Percentiles rank a stretch among this genome's conserved stretches.
Evolutionary conservation across 2,888 invertebrate species (phyloP).

Genomic region (Pecten maximus): DNA sequence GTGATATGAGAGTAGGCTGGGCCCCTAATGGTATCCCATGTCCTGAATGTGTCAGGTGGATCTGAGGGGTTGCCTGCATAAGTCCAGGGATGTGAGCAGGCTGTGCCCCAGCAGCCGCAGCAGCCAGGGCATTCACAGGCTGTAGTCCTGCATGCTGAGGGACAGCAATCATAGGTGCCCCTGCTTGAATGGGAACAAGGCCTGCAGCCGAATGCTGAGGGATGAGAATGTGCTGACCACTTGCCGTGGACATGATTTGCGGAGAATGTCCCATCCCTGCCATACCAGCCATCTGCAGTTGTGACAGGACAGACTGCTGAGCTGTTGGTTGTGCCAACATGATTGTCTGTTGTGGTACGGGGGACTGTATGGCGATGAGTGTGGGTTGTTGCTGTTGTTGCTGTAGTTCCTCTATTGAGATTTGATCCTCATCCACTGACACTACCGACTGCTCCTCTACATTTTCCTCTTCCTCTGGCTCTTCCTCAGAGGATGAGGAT

Average conservation of each 20-base stretch:
- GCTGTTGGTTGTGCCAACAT: slow-evolving; percentile 61
- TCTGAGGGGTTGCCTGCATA: slow-evolving; percentile 48
- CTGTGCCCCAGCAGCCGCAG: slow-evolving; percentile 62
- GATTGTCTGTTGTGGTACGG: slow-evolving; percentile 62
- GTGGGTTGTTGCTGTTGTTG: slow-evolving; percentile 48
- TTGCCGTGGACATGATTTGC: slow-evolving; percentile 50
- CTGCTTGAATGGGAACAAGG: slow-evolving; percentile 70
- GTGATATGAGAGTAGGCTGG: slow-evolving; percentile 35
- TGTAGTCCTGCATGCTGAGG: slow-evolving; percentile 61
- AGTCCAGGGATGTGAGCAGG: slow-evolving; percentile 64
- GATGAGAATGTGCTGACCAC: slow-evolving; percentile 68
- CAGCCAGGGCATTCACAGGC: slow-evolving; percentile 54
- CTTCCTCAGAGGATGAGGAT: slow-evolving; percentile 68
- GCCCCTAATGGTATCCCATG: slow-evolving; percentile 45
- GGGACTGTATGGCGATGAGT: slow-evolving; percentile 58
- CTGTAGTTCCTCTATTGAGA: slow-evolving; percentile 45
- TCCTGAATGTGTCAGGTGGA: neutral
- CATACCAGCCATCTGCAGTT: slow-evolving; percentile 52
- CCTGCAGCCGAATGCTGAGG: slow-evolving; percentile 52
- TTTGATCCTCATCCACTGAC: slow-evolving; percentile 59
- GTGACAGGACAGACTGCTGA: slow-evolving; percentile 36
- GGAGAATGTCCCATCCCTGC: slow-evolving; percentile 33
- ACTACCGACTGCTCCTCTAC: slow-evolving; percentile 60
- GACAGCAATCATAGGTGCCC: slow-evolving; percentile 74
- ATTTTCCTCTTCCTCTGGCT: slow-evolving; percentile 66